A percentile compares a stretch with the other conserved stretches of the same genome.
phyloP scores from a whole-genome alignment of 1,140 invertebrate species.

The Thaumetopoea pityocampa region DNA sequence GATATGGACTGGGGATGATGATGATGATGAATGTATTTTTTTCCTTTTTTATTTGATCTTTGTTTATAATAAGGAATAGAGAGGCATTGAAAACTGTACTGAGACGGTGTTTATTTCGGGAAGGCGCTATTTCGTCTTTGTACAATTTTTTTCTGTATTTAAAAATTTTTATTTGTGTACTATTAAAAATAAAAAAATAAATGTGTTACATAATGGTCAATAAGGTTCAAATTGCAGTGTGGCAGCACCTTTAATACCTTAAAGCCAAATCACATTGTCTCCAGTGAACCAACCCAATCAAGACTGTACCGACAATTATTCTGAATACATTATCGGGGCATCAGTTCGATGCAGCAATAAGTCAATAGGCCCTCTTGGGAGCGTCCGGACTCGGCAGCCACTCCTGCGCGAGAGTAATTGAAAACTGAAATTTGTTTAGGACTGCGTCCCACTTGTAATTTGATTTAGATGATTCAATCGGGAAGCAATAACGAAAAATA shows the following conservation, averaged over 20 bases:
- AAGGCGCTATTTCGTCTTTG: too few species aligned
- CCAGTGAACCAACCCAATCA: slow-evolving; percentile 40
- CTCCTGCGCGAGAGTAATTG: slow-evolving; percentile 59
- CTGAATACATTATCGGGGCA: slow-evolving; percentile 60
- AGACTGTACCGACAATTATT: slow-evolving; percentile 44
- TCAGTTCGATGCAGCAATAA: slow-evolving; percentile 52
- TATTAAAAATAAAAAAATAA: too few species aligned
- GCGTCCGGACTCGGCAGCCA: slow-evolving; percentile 30
- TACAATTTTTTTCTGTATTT: too few species aligned
- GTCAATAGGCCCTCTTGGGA: slow-evolving; percentile 52
- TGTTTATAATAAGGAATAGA: too few species aligned
- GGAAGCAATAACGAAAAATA: slow-evolving; percentile 58
- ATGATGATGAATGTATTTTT: too few species aligned
- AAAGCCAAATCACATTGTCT: slow-evolving; percentile 42
- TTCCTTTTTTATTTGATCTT: too few species aligned
- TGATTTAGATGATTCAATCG: slow-evolving; percentile 58
- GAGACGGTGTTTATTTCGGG: too few species aligned
- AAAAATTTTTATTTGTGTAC: too few species aligned
- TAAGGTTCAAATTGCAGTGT: too few species aligned
- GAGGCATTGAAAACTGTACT: too few species aligned
- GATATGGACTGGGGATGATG: too few species aligned
- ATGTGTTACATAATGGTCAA: too few species aligned
- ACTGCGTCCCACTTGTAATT: slow-evolving; percentile 59
- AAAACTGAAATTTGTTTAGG: slow-evolving; percentile 75
- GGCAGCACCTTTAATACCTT: slow-evolving; percentile 24